Evolutionary conservation across 2,797 vertebrate species (phyloP).

Genomic region (Schizopygopsis malacanthus): DNA sequence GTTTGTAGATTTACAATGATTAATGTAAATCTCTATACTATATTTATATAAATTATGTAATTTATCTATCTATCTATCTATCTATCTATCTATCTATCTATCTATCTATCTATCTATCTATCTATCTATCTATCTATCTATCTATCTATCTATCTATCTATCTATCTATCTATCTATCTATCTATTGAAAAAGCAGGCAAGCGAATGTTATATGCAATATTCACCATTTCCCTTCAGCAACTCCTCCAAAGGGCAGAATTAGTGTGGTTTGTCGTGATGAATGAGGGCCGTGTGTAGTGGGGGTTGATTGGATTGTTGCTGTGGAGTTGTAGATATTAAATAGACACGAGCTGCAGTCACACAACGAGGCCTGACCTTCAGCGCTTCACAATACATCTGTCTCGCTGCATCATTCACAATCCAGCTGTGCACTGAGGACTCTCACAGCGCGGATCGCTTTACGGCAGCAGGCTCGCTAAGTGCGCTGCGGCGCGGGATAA

Average conservation of each 20-base stretch:
- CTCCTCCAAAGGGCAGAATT: background rate
- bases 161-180: background rate
- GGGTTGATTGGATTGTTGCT: constrained; percentile 58
- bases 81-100: background rate
- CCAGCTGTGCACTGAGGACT: constrained; percentile 62
- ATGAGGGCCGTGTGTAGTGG: constrained; percentile 4
- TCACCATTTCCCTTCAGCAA: constrained; percentile 4
- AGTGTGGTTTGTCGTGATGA: constrained; percentile 29
- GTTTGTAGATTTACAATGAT: too few relatives aligned
- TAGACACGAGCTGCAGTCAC: constrained; percentile 61
- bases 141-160: too few relatives aligned
- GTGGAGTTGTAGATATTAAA: constrained; percentile 66
- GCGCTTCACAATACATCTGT: constrained; percentile 72
- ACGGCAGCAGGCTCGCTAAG: constrained; percentile 32
- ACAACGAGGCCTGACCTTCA: constrained; percentile 76
- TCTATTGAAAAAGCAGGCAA: background rate
- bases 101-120: background rate
- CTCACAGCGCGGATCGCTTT: background rate
- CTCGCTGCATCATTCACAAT: constrained; percentile 68
- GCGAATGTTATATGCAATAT: background rate
- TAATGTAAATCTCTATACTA: too few relatives aligned
- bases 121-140: too few relatives aligned
- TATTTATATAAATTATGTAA: too few relatives aligned
- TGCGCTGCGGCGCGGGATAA: constrained; percentile 37
- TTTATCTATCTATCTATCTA: too few relatives aligned